A percentile compares a stretch with the other conserved stretches of the same genome.
Conservation (phyloP, 2,888 invertebrate genomes). For the Mesorhabditis spiculigera region DNA sequence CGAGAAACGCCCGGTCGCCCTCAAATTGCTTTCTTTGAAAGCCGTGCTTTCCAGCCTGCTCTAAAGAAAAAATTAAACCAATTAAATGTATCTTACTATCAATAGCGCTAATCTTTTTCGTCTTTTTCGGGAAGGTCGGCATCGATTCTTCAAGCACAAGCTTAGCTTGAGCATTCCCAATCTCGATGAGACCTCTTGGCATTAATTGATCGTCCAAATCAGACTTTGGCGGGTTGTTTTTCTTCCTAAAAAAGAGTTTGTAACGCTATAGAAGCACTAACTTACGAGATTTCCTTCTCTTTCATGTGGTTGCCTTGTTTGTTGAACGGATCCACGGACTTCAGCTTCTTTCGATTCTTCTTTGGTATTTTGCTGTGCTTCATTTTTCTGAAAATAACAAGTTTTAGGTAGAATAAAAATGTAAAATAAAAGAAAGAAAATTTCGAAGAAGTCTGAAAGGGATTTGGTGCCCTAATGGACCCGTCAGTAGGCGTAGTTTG, state of each 20-base stretch:
- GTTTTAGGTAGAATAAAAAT: not conserved
- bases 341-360: constrained; percentile 44
- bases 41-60: not conserved
- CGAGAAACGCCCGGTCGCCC: not conserved
- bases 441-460: too few species aligned
- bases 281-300: constrained; percentile 15
- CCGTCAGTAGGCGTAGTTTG: constrained; percentile 19
- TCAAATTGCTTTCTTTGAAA: not conserved
- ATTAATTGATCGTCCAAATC: not conserved
- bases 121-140: constrained; percentile 1
- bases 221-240: not conserved
- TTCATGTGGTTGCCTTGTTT: constrained; percentile 22
- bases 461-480: too few species aligned
- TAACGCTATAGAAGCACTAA: constrained; percentile 4
- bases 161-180: not conserved
- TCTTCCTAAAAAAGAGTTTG: not conserved
- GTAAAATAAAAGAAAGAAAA: too few species aligned
- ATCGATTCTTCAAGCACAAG: not conserved
- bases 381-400: too few species aligned
- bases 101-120: not conserved
- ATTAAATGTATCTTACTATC: not conserved
- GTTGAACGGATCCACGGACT: constrained; percentile 40
- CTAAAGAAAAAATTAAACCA: not conserved
- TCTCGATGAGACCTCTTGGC: not conserved
- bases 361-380: constrained; percentile 33